These are phyloP conservation scores for Aphidius ervi DNA, from an alignment of 1,140 invertebrate species.

Conservation along the genomic window DNA sequence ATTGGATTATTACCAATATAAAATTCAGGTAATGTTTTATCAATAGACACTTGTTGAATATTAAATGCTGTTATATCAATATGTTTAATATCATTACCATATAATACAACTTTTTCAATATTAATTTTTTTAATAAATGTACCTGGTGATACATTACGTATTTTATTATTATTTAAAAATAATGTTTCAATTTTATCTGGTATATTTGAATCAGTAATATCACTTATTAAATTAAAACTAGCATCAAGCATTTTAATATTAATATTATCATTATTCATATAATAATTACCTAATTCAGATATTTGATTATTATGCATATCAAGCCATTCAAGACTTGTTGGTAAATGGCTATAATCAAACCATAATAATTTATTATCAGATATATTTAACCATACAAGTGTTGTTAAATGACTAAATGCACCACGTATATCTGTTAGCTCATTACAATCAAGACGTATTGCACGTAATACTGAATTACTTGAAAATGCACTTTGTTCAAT, in stretches of 20 bases:
- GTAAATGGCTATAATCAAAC: conserved; percentile 87
- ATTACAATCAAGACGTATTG: conserved; percentile 83
- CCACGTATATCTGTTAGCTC: conserved; percentile 78
- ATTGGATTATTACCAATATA: conserved; percentile 79
- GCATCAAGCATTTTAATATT: conserved; percentile 72
- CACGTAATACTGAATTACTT: conserved; percentile 73
- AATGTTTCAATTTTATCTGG: conserved; percentile 71
- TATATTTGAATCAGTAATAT: conserved; percentile 64
- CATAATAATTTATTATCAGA: conserved; percentile 84
- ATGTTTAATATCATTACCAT: conserved; percentile 69
- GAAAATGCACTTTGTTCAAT: conserved; percentile 82
- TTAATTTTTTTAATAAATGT: conserved; percentile 68
- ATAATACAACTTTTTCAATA: conserved; percentile 70
- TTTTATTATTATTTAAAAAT: conserved; percentile 73
- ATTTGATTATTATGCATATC: conserved; percentile 88
- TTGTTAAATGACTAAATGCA: conserved; percentile 76
- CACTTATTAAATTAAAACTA: conserved; percentile 68
- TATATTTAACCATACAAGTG: conserved; percentile 84
- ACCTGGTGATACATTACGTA: conserved; percentile 64
- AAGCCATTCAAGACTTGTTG: conserved; percentile 77
- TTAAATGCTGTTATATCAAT: conserved; percentile 69
- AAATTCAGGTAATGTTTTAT: conserved; percentile 68
- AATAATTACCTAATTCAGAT: conserved; percentile 69
- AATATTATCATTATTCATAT: conserved; percentile 58
- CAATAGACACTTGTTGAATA: conserved; percentile 61